Conservation (phyloP, 2,113 vertebrate species). For the Macrotus californicus region DNA sequence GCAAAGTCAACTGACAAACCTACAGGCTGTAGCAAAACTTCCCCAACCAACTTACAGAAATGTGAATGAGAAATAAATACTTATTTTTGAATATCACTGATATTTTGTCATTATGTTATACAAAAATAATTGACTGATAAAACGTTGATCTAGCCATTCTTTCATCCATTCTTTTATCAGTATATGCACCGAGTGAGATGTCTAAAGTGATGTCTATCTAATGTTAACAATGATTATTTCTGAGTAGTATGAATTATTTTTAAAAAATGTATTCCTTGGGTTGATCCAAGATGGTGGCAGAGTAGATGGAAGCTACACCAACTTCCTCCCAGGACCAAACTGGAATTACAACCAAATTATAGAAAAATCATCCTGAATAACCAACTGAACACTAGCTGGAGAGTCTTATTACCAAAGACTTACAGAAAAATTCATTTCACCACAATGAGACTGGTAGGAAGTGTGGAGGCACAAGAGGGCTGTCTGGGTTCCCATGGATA, state of each 20-base stretch:
- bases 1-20: not conserved
- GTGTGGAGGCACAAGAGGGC: no score
- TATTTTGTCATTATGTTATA: not conserved
- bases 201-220: not conserved
- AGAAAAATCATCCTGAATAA: no score
- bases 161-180: not conserved
- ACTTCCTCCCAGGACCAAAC: no score
- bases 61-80: not conserved
- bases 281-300: no score
- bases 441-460: no score
- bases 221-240: not conserved
- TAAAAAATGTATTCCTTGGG: not conserved
- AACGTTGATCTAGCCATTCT: not conserved
- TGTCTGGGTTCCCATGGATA: no score
- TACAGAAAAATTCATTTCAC: no score
- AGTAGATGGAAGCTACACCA: no score
- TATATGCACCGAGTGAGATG: not conserved
- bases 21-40: not conserved
- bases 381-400: no score
- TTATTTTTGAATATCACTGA: not conserved
- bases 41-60: not conserved
- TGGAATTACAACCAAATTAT: no score
- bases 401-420: no score
- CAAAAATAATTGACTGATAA: not conserved
- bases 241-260: not conserved